Percentiles rank a stretch among this genome's conserved stretches.
Conservation (phyloP, 37 sponge, comb jelly and placozoan species). For the Theonella swinhoei region DNA sequence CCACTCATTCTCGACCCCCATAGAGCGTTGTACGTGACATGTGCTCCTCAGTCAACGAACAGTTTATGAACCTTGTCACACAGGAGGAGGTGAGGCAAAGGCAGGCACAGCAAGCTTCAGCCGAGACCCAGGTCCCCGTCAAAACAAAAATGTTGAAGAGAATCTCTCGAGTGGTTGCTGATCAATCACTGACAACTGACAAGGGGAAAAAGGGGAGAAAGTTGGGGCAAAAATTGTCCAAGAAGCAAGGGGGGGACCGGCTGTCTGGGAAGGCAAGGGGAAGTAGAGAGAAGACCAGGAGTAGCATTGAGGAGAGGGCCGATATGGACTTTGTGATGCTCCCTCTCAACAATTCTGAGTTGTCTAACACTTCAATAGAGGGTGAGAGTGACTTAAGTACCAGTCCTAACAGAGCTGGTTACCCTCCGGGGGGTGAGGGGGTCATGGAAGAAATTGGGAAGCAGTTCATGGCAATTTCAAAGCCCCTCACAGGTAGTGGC, state of each 20-base stretch:
- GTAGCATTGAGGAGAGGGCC: neutral
- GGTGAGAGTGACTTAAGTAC: no score
- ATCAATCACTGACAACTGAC: neutral
- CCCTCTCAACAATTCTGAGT: neutral
- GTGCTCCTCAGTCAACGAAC: slow-evolving; percentile 58
- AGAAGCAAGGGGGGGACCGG: neutral
- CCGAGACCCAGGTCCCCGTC: slow-evolving; percentile 2
- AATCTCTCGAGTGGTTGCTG: neutral
- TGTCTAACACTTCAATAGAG: no score
- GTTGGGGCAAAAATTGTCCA: neutral
- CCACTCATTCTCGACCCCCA: slow-evolving; percentile 5
- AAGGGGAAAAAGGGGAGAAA: neutral
- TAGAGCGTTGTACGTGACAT: slow-evolving; percentile 73
- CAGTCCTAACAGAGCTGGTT: no score
- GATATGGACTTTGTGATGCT: neutral
- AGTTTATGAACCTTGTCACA: slow-evolving; percentile 53
- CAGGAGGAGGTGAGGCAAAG: slow-evolving; percentile 38
- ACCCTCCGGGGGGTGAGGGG: neutral
- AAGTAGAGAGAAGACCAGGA: neutral
- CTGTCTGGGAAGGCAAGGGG: neutral
- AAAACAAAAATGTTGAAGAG: slow-evolving; percentile 32
- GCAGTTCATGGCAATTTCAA: slow-evolving; percentile 32
- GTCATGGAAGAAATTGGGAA: slow-evolving; percentile 26
- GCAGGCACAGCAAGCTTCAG: neutral
- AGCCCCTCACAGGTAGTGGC: slow-evolving; percentile 27